Evolutionary conservation across 2,888 invertebrate species (phyloP), one percentile per base, ranked within the genome.

Genomic region (Parthenolecanium corni): DNA sequence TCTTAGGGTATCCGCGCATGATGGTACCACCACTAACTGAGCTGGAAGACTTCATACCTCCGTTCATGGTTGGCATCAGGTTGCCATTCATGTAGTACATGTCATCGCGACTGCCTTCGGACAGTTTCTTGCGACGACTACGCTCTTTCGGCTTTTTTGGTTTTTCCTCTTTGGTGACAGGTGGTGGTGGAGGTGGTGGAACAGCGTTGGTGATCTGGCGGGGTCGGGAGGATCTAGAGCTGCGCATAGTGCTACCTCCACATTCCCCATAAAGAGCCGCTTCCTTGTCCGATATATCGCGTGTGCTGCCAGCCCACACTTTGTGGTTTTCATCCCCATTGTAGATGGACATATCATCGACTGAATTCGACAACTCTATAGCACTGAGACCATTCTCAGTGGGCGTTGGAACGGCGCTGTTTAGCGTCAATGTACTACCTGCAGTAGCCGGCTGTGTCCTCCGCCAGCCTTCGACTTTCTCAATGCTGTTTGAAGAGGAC

Each of bases 241-340:
- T 78, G 52, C 78, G 73, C 57, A 79, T 70, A 1, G 79, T 79
- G 38, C 75, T 76, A 9, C 73, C 72, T 68, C 89, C 88, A 70
- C 88, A 88, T 14, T 83, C 81, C 67, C 82, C 81, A 70, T 85
- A 79, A 65, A 80, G 77, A 21, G 77, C 82, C 66, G 85, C 85
- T 64, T 86, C 82, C 72, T 88, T 87, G 31, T 82, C 68, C 31
- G 70, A 68, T 12, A 68, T 54, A 58, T 69, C 70, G 63, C 71
- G 66, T 21, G 70, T 80, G 24, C 83, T 82, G 9, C 89, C 88
- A 2, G 87, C 86, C 92, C 93, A 93, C 44, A 93, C 86, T 74
- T 93, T 93, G 73, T 93, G 92, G 73, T 93, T 93, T 74, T 91
- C 91, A 71, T 92, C 89, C 0, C 90, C 91, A 71, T 91, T 91